These are phyloP conservation scores for Petrolisthes manimaculis DNA, from an alignment of 2,888 invertebrate genomes.

Conservation along the genomic window DNA sequence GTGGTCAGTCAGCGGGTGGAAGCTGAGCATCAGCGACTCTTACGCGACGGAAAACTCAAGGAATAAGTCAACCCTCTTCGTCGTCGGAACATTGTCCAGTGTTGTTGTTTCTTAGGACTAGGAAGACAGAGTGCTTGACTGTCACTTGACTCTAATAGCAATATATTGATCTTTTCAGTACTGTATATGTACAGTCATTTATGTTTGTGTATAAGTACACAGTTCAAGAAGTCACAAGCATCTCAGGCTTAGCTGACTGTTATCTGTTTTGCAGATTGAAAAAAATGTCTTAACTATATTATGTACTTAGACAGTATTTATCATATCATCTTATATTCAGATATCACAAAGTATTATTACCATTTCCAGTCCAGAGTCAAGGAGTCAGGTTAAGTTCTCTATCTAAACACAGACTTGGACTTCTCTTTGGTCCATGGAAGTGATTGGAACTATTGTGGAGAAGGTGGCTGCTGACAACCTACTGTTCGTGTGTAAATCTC, in stretches of 20 bases:
- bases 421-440: constrained; percentile 42
- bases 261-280: no score
- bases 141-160: neutral
- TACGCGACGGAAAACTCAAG: constrained; percentile 63
- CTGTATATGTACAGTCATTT: no score
- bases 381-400: constrained; percentile 30
- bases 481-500: constrained; percentile 40
- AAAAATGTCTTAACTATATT: no score
- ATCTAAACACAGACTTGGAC: constrained; percentile 35
- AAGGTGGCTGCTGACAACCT: constrained; percentile 51
- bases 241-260: no score
- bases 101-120: constrained; percentile 49
- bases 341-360: no score
- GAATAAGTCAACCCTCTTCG: constrained; percentile 58
- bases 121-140: constrained; percentile 13
- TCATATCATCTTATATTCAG: no score
- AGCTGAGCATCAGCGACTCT: constrained; percentile 63
- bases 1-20: constrained; percentile 65
- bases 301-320: no score
- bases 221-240: no score
- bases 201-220: no score
- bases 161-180: no score
- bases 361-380: no score
- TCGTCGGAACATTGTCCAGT: constrained; percentile 49
- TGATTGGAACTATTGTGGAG: constrained; percentile 37